Evolutionary conservation across 2,888 invertebrate genomes (phyloP), one percentile per base, ranked within the genome.

Genomic region (Aricia artaxerxes): DNA sequence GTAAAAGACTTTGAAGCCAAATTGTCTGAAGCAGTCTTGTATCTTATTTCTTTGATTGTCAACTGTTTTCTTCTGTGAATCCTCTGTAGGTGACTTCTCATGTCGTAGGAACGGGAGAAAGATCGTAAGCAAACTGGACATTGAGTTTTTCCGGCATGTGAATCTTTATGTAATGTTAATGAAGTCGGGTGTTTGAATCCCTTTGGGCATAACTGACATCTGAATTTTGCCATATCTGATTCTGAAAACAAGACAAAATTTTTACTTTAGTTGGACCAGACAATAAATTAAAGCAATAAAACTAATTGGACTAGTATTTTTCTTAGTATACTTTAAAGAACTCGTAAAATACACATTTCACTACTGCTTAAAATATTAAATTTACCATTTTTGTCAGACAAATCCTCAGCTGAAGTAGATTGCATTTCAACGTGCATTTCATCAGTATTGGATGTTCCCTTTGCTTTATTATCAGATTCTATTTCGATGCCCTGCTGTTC

Each of bases 141-240:
- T 84, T 95, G 95, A 38, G 96, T 96, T 87, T 96, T 95, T 44
- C 96, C 96, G 78, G 95, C 95, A 84, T 96, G 96, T 75, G 95
- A 95, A 86, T 95, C 95, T 89, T 95, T 95, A 85, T 96, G 96
- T 78, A 96, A 90, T 80, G 95, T 95, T 85, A 96, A 88, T 79
- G 96, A 96, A 82, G 95, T 96, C 24, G 95, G 95, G 88, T 95
- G 95, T 86, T 95, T 95, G 86, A 96, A 96, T 81, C 95, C 95
- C 91, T 96, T 96, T 82, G 95, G 95, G 88, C 96, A 96, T 83
- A 96, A 89, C 87, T 95, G 95, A 89, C 96, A 96, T 83, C 95
- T 94, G 87, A 95, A 96, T 86, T 95, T 95, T 1, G 95, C 95
- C 83, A 95, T 88, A 82, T 95, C 95, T 82, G 95, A 92, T 90